Conservation (phyloP, 2,888 invertebrate species). For the Lamproptera curius region DNA sequence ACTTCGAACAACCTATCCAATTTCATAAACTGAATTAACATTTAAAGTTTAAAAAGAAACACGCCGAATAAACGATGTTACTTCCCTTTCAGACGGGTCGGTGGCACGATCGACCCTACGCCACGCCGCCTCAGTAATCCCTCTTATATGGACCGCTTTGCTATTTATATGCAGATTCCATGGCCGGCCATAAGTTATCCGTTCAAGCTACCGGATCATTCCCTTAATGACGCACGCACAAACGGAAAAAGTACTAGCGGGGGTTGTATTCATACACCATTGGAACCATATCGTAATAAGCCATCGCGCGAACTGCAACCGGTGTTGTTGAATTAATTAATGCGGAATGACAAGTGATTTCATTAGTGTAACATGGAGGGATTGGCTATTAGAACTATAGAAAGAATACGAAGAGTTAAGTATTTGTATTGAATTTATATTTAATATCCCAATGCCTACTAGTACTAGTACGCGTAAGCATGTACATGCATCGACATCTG, state of each 20-base stretch:
- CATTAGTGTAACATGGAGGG: conserved; percentile 53
- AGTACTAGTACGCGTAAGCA: no score
- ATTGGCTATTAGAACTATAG: conserved; percentile 1
- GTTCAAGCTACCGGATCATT: conserved; percentile 66
- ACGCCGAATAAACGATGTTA: background rate
- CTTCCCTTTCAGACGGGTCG: background rate
- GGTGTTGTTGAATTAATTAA: conserved; percentile 67
- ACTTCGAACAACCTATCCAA: no score
- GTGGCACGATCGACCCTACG: conserved; percentile 10
- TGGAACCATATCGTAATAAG: conserved; percentile 50
- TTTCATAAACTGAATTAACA: no score
- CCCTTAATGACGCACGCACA: conserved; percentile 67
- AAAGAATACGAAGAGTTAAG: no score
- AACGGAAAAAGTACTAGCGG: conserved; percentile 56
- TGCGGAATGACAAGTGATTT: conserved; percentile 62
- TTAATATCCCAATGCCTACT: no score
- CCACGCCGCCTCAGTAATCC: conserved; percentile 37
- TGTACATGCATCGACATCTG: no score
- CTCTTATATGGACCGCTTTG: conserved; percentile 50
- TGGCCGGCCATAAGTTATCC: conserved; percentile 73
- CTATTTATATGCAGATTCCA: conserved; percentile 77
- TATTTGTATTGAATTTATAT: no score
- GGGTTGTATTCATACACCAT: conserved; percentile 49
- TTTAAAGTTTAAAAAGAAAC: no score
- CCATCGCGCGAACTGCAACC: conserved; percentile 40